phyloP scores from a whole-genome alignment of 2,797 vertebrate genomes.

The Neosalanx taihuensis region DNA sequence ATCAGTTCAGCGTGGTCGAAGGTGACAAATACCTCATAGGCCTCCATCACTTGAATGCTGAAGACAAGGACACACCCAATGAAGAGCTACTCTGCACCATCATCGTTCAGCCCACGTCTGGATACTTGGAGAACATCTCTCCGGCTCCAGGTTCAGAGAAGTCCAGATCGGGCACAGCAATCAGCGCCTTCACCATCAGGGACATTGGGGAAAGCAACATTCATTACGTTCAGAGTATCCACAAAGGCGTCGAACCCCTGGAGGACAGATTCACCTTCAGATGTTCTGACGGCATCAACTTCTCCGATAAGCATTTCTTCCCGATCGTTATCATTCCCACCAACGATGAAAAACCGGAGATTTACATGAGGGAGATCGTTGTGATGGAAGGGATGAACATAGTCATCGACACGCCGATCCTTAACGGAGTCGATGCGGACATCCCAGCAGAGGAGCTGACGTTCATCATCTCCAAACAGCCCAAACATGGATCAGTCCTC shows the following conservation, averaged over 20 bases:
- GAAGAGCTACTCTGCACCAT: conserved; percentile 93
- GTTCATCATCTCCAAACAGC: conserved; percentile 82
- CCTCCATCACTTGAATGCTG: conserved; percentile 73
- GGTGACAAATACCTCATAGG: conserved; percentile 81
- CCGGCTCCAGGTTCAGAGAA: conserved; percentile 94
- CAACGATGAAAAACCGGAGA: conserved; percentile 91
- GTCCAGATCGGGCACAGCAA: conserved; percentile 85
- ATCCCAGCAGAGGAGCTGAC: conserved; percentile 79
- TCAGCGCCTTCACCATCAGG: conserved; percentile 90
- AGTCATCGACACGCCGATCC: conserved; percentile 83
- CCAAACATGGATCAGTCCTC: conserved; percentile 84
- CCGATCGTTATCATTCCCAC: conserved; percentile 82
- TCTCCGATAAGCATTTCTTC: conserved; percentile 85
- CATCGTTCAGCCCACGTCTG: conserved; percentile 83
- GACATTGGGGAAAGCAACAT: conserved; percentile 83
- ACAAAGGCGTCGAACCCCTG: conserved; percentile 86
- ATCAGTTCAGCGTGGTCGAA: conserved; percentile 81
- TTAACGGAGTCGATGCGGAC: conserved; percentile 84
- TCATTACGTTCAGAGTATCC: conserved; percentile 91
- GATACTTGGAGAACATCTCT: conserved; percentile 92
- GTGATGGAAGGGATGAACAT: conserved; percentile 96
- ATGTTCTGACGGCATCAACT: conserved; percentile 92
- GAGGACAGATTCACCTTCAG: conserved; percentile 89
- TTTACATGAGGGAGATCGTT: conserved; percentile 86
- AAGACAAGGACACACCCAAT: conserved; percentile 82